A percentile compares a stretch with the other conserved stretches of the same genome.
Conservation (phyloP, 1,140 invertebrate genomes). For the Ips typographus region DNA sequence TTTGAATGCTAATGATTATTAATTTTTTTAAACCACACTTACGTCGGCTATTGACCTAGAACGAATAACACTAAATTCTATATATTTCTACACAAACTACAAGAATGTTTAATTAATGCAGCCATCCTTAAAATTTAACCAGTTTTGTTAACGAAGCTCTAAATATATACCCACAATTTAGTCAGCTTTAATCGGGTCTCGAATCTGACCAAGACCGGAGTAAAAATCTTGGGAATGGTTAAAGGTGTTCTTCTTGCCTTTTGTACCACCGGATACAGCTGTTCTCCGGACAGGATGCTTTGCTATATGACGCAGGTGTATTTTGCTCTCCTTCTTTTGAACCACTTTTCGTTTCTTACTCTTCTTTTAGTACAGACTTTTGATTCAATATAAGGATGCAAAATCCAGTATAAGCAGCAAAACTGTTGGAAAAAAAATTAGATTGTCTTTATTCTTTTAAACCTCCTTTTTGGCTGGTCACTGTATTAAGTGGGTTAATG, state of each 20-base stretch:
- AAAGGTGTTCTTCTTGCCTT: slow-evolving; percentile 48
- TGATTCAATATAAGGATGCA: no score
- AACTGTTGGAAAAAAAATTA: no score
- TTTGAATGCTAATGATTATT: not conserved
- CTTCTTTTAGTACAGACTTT: no score
- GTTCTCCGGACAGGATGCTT: slow-evolving; percentile 48
- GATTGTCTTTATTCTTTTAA: no score
- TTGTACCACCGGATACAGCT: slow-evolving; percentile 51
- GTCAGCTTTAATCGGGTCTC: slow-evolving; percentile 28
- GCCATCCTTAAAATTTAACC: not conserved
- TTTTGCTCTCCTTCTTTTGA: slow-evolving; percentile 47
- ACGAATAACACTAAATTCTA: not conserved
- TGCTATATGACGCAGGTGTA: slow-evolving; percentile 37
- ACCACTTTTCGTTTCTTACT: slow-evolving; percentile 34
- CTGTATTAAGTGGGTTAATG: no score
- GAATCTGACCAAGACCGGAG: slow-evolving; percentile 34
- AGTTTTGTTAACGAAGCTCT: slow-evolving; percentile 27
- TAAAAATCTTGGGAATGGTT: slow-evolving; percentile 38
- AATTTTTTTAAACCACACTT: no score
- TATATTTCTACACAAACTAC: no score
- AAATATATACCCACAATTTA: slow-evolving; percentile 15
- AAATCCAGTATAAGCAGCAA: no score
- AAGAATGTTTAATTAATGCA: not conserved
- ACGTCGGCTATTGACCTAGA: not conserved
- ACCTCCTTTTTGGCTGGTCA: no score